phyloP scores from a whole-genome alignment of 2,113 vertebrate species.

The Suricata suricatta region DNA sequence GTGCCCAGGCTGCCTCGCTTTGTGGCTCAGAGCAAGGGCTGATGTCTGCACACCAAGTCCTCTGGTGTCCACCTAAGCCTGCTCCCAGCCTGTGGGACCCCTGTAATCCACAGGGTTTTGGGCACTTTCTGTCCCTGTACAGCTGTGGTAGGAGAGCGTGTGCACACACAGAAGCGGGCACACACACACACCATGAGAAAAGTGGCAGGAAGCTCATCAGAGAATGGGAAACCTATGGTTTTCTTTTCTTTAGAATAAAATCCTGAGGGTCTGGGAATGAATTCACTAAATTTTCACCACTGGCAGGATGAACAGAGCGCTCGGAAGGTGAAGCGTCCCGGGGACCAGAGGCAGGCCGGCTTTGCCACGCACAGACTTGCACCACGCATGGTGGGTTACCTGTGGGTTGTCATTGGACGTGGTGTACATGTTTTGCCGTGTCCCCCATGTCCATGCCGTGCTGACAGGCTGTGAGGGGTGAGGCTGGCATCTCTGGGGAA shows the following conservation, averaged over 20 bases:
- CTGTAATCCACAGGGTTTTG: neutral
- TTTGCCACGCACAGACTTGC: neutral
- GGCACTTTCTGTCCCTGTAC: too few relatives aligned
- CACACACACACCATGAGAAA: neutral
- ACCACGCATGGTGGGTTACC: rapidly evolving
- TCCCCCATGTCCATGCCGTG: rapidly evolving
- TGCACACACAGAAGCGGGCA: neutral
- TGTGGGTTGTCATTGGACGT: neutral
- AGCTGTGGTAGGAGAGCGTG: too few relatives aligned
- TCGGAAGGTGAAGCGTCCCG: neutral
- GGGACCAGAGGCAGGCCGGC: neutral
- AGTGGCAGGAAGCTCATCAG: neutral
- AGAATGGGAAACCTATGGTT: neutral
- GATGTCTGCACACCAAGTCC: neutral
- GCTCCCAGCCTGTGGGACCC: neutral
- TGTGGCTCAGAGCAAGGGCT: neutral
- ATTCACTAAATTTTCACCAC: neutral
- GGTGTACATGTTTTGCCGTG: rapidly evolving
- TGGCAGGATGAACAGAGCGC: neutral
- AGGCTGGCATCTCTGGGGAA: neutral
- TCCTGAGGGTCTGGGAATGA: neutral
- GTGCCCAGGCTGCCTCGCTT: rapidly evolving
- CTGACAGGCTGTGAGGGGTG: rapidly evolving
- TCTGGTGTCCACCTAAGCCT: neutral
- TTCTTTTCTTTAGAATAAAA: slow-evolving; percentile 25